Percentiles rank a stretch among this genome's conserved stretches.
Evolutionary conservation across 2,888 invertebrate species (phyloP).

Genomic region (Dicycla oo): DNA sequence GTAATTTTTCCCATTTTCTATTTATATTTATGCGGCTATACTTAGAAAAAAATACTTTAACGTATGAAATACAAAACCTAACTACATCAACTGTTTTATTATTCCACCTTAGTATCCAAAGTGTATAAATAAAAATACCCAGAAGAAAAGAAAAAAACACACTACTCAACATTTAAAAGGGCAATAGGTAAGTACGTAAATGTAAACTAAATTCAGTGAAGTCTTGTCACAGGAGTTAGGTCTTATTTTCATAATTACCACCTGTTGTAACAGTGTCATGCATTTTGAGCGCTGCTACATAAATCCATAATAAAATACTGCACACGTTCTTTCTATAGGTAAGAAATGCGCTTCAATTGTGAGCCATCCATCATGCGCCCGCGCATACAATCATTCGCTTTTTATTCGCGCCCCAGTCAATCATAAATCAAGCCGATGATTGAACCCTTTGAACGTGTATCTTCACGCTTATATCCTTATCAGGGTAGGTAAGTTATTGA

Average conservation of each 20-base stretch:
- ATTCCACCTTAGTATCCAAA: not conserved
- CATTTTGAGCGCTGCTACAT: conserved; percentile 48
- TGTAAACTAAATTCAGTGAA: conserved; percentile 30
- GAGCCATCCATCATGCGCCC: conserved; percentile 60
- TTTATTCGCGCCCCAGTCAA: conserved; percentile 60
- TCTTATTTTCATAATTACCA: conserved; percentile 50
- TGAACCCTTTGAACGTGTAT: conserved; percentile 51
- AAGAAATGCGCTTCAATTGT: conserved; percentile 55
- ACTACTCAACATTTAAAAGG: conserved; percentile 31
- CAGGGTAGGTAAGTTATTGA: conserved; percentile 42
- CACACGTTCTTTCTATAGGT: not conserved
- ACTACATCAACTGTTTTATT: not conserved
- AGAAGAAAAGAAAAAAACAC: not conserved
- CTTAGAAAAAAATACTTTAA: not conserved
- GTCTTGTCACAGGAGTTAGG: conserved; percentile 14
- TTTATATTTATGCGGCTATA: not conserved
- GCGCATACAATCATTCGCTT: conserved; percentile 59
- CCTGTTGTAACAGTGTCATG: conserved; percentile 34
- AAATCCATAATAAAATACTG: conserved; percentile 47
- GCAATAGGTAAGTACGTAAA: conserved; percentile 32
- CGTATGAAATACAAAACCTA: not conserved
- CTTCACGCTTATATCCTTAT: conserved; percentile 64
- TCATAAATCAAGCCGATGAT: conserved; percentile 69
- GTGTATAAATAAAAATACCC: not conserved
- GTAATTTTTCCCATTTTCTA: not conserved